These are phyloP conservation scores for Desmodus rotundus DNA, from an alignment of 2,113 vertebrate genomes.

Conservation along the genomic window DNA sequence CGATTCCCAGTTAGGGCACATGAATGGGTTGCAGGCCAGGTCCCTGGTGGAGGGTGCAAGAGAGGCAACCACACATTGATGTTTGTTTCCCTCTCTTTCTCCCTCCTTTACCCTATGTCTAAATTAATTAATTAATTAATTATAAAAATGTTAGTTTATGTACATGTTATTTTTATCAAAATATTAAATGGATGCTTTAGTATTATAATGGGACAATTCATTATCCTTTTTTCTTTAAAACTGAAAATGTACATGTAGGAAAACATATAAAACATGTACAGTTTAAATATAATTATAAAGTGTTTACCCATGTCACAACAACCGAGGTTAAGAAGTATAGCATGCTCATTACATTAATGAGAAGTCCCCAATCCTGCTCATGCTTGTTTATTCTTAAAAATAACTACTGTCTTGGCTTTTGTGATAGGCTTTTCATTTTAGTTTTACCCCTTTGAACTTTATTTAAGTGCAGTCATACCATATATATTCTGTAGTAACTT, in stretches of 20 bases:
- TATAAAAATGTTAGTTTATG: neutral
- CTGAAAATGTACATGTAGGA: neutral
- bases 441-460: conserved; percentile 7
- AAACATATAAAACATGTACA: neutral
- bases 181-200: neutral
- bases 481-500: neutral
- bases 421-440: neutral
- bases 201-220: neutral
- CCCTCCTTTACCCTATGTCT: too few species aligned
- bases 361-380: neutral
- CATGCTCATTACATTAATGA: neutral
- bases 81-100: too few species aligned
- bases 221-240: neutral
- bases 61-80: too few species aligned
- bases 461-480: neutral
- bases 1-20: too few species aligned
- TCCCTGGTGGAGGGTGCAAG: too few species aligned
- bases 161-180: conserved; percentile 16
- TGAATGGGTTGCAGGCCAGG: too few species aligned
- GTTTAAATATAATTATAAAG: neutral
- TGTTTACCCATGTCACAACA: neutral
- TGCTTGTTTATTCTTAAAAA: conserved; percentile 16
- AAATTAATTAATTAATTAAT: too few species aligned
- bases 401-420: neutral
- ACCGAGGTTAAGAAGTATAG: neutral